phyloP scores from a whole-genome alignment of 2,888 invertebrate species.

The Lasioglossum malachurum region DNA sequence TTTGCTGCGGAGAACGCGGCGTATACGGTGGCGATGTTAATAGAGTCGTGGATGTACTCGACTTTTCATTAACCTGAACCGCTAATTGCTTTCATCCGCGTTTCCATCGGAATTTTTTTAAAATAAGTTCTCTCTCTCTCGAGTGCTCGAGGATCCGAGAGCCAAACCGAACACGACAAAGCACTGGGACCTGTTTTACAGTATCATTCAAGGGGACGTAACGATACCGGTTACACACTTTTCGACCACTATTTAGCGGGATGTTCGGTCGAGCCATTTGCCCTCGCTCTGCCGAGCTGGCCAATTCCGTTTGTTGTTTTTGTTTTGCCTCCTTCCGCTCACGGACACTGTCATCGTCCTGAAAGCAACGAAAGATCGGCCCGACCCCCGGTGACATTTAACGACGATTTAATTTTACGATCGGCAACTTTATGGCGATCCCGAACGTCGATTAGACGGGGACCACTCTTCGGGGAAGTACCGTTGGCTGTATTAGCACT shows the following conservation, averaged over 20 bases:
- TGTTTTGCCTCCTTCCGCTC: neutral
- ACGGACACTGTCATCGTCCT: slow-evolving; percentile 26
- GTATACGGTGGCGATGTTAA: slow-evolving; percentile 29
- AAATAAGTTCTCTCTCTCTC: neutral
- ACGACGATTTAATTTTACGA: slow-evolving; percentile 74
- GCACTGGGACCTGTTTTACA: neutral
- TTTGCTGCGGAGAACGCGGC: neutral
- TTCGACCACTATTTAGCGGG: slow-evolving; percentile 27
- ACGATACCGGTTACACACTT: slow-evolving; percentile 20
- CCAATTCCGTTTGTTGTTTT: slow-evolving; percentile 12
- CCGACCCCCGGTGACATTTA: slow-evolving; percentile 61
- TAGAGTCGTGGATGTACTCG: slow-evolving; percentile 36
- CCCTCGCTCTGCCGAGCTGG: neutral
- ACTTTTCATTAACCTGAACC: slow-evolving; percentile 40
- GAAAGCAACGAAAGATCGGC: slow-evolving; percentile 52
- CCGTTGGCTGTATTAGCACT: slow-evolving; percentile 59
- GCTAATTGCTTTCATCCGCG: neutral
- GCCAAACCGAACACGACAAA: neutral
- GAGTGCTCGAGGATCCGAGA: neutral
- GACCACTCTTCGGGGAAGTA: slow-evolving; percentile 57
- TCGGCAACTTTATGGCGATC: slow-evolving; percentile 67
- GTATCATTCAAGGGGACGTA: slow-evolving; percentile 7
- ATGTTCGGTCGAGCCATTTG: slow-evolving; percentile 18
- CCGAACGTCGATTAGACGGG: slow-evolving; percentile 70
- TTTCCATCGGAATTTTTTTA: neutral